Evolutionary conservation across 2,888 invertebrate species (phyloP), one percentile per base, ranked within the genome.

Genomic region (Creontiades dilutus): DNA sequence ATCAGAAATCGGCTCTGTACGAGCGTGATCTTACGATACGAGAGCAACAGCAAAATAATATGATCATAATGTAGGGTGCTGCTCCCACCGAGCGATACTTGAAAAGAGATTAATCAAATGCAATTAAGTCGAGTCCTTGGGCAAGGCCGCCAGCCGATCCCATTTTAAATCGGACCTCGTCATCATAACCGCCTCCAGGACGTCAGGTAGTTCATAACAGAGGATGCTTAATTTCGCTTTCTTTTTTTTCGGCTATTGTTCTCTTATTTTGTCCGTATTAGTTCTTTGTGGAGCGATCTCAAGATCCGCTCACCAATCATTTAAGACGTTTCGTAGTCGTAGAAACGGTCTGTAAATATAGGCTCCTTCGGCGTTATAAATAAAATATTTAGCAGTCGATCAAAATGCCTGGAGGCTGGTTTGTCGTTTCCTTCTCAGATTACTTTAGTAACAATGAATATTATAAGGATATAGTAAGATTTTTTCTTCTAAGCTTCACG

Each of bases 51-150:
- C 37, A 37, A 37, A 23, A 68, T 23, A 68, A 68, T 68, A 68
- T 11, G 23, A 68, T 68, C 9, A 19, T 68, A 12, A 12, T 68
- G 23, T 11, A 0, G 68, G 11, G 19, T 68, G 68, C 68, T 68
- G 19, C 68, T 68, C 68, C 68, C 68, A 68, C 68, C 3, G 68
- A 27, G 68, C 23, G 19, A 68, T 61, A 61, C 23, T 23, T 68
- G 68, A 68, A 68, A 68, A 68, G 23, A 68, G 68, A 68, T 68
- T 68, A 68, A 68, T 68, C 68, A 68, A 68, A 68, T 68, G 68
- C 68, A 68, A 68, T 68, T 68, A 68, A 68, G 68, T 68, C 3
- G 19, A 68, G 68, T 68, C 68, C 68, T 68, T 68, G 68, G 68
- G 68, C 68, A 68, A 68, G 68, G 68, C 68, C 61, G n/a, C 61